Evolutionary conservation across 2,797 vertebrate genomes (phyloP).

Genomic region (Sebastes nivosus): DNA sequence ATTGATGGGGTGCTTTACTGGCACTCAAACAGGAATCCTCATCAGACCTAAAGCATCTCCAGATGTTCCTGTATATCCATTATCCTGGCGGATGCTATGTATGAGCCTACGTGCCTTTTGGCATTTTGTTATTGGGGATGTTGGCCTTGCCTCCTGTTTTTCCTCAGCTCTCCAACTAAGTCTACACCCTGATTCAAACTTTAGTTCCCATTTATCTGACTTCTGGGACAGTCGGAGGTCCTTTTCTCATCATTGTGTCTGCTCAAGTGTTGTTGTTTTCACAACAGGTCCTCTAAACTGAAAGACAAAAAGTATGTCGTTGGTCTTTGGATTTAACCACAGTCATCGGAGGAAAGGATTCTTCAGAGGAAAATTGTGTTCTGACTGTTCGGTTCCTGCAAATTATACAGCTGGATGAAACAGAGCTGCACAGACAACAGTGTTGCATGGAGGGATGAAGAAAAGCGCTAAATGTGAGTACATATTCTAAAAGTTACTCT

Average conservation of each 20-base stretch:
- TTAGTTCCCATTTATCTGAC: background rate
- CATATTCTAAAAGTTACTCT: background rate
- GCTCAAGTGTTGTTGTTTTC: background rate
- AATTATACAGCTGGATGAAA: background rate
- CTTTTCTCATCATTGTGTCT: background rate
- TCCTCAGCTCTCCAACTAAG: constrained; percentile 1
- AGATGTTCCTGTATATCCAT: constrained; percentile 43
- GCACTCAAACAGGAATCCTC: constrained; percentile 28
- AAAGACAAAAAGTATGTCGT: background rate
- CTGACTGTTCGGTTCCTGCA: background rate
- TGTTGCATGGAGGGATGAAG: background rate
- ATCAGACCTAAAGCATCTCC: constrained; percentile 34
- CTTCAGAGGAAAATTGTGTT: background rate
- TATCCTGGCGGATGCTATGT: constrained; percentile 20
- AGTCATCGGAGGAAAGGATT: background rate
- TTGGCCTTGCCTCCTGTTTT: constrained; percentile 20
- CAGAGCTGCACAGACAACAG: background rate
- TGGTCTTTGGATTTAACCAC: background rate
- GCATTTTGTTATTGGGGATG: constrained; percentile 7
- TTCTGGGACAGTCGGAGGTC: background rate
- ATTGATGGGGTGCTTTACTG: constrained; percentile 15
- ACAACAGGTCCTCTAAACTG: background rate
- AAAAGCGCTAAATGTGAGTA: background rate
- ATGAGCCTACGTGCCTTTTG: constrained; percentile 18
- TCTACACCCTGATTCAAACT: background rate